Evolutionary conservation across 2,113 vertebrate genomes (phyloP).

Genomic region (Oncorhynchus gorbuscha): DNA sequence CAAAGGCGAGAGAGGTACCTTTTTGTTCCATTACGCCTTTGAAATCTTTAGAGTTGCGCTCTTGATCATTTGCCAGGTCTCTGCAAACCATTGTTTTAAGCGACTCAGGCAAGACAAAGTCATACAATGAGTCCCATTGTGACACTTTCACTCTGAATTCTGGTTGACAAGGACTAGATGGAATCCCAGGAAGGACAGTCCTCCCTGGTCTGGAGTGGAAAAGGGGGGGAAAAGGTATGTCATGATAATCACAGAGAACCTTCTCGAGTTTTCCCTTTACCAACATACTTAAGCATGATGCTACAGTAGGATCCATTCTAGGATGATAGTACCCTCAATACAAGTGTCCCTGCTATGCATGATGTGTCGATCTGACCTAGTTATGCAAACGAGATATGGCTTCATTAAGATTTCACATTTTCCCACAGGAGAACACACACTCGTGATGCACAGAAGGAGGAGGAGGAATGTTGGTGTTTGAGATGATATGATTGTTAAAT

Average conservation of each 20-base stretch:
- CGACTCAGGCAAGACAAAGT: neutral
- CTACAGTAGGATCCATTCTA: no score
- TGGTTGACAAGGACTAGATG: constrained; percentile 77
- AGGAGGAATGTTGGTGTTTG: constrained; percentile 66
- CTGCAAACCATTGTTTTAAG: no score
- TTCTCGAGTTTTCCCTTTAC: neutral
- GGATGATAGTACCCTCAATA: neutral
- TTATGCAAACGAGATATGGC: no score
- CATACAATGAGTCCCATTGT: neutral
- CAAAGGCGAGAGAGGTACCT: constrained; percentile 75
- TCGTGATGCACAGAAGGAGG: constrained; percentile 67
- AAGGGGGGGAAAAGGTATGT: constrained; percentile 67
- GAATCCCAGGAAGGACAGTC: constrained; percentile 55
- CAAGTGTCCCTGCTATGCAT: no score
- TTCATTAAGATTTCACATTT: neutral
- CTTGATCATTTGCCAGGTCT: no score
- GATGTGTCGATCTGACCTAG: no score
- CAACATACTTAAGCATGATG: constrained; percentile 11
- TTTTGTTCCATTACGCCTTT: neutral
- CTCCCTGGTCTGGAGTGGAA: constrained; percentile 69
- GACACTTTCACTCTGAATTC: constrained; percentile 31
- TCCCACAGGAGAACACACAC: constrained; percentile 67
- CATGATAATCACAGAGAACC: neutral
- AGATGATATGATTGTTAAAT: neutral
- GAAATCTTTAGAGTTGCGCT: neutral